Base-by-base conservation (phyloP, 1,140 invertebrate genomes). In the Tenebrio molitor region DNA sequence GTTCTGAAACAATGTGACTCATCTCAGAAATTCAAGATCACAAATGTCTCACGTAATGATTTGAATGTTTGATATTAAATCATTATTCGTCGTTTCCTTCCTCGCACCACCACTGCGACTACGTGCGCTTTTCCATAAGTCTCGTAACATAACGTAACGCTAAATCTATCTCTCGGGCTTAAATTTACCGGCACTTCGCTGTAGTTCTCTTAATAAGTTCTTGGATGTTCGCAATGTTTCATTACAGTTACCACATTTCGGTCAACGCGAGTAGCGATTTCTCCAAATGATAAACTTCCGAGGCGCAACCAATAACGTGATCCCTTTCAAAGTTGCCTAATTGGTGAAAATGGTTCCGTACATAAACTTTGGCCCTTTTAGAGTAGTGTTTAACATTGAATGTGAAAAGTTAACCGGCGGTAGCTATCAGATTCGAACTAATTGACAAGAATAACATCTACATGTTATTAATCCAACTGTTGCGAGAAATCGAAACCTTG, bases 211-310 rank as follows among this genome's bases (percentile, higher is more conserved):
- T 33, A 58, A 58, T 29, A 58, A 58, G 21, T 58, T 58, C 21
- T 58, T 58, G 21, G 23, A 58, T 58, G 50, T 58, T 58, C 14
- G 50, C 23, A 58, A 29, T 58, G 50, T 58, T 58, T 33, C 23
- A 33, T 25, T 58, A 58, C 2, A 29, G 50, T 29, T 25, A 58
- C 50, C 50, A 53, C 50, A 25, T 58, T 58, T 58, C 23, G 23
- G 50, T 58, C 50, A 58, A 53, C 46, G 46, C 21, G 29, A 58
- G 50, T 58, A 58, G 50, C 23, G 50, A 58, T 58, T 58, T 58
- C 50, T 58, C 50, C 15, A 29, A 58, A 58, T 58, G 50, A 58
- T 58, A 58, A 58, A 58, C 50, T 58, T 58, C 2, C 1, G 25
- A 29, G 50, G 36, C n/a, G 6, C 12, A 39, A 12, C 23, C 50